Percentiles rank a stretch among this genome's conserved stretches.
These are phyloP conservation scores for Sander lucioperca DNA, from an alignment of 2,113 vertebrate species.

Conservation along the genomic window DNA sequence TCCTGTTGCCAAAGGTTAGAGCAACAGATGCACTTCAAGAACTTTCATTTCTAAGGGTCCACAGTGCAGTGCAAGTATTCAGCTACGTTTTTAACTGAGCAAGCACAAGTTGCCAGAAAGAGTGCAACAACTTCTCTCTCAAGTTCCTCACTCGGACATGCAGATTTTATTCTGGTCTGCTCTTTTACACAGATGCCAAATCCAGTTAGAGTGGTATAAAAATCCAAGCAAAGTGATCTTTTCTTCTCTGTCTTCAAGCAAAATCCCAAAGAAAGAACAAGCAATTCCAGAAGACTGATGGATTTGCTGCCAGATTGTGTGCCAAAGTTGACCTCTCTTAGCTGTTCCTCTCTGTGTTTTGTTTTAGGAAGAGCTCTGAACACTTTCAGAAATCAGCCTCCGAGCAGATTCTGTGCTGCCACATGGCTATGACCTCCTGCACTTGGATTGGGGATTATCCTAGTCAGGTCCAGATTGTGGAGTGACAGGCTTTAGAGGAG, in stretches of 20 bases:
- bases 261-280: constrained; percentile 27
- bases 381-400: constrained; percentile 31
- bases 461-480: constrained; percentile 66
- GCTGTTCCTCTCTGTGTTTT: constrained; percentile 24
- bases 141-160: constrained; percentile 35
- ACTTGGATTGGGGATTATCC: constrained; percentile 74
- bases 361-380: not conserved
- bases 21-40: not conserved
- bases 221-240: not conserved
- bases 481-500: constrained; percentile 73
- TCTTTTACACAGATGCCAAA: constrained; percentile 11
- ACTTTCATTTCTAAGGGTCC: constrained; percentile 23
- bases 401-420: constrained; percentile 11
- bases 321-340: constrained; percentile 35
- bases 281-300: constrained; percentile 23
- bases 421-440: constrained; percentile 8
- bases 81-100: constrained; percentile 16
- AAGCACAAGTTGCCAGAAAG: constrained; percentile 10
- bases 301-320: not conserved
- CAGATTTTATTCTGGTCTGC: constrained; percentile 11
- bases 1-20: not conserved
- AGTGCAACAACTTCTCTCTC: constrained; percentile 30
- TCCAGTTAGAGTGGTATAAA: constrained; percentile 11
- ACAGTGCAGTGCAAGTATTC: constrained; percentile 8
- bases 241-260: constrained; percentile 6